A percentile compares a stretch with the other conserved stretches of the same genome.
Conservation (phyloP, 2,113 vertebrate species). For the Cheilinus undulatus region DNA sequence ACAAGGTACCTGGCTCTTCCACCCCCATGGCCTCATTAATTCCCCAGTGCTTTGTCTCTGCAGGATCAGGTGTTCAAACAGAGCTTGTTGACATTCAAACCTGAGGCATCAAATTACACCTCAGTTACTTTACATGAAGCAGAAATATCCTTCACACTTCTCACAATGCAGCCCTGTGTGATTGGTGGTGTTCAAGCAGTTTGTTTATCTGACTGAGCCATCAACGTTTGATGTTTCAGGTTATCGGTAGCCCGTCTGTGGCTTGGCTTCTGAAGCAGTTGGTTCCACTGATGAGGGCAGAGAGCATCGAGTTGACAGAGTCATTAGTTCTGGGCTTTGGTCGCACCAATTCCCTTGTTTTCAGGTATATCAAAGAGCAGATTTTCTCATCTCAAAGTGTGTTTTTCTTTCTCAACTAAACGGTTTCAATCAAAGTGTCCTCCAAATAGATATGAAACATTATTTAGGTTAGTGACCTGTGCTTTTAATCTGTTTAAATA, state of each 20-base stretch:
- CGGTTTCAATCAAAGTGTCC: not conserved
- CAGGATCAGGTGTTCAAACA: constrained; percentile 61
- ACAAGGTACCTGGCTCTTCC: constrained; percentile 89
- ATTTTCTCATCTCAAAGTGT: not conserved
- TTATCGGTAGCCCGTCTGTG: constrained; percentile 94
- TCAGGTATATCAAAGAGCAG: constrained; percentile 87
- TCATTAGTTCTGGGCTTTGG: constrained; percentile 97
- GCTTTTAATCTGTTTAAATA: not conserved
- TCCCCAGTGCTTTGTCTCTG: constrained; percentile 46
- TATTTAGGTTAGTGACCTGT: too few relatives aligned
- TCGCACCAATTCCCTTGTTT: constrained; percentile 95
- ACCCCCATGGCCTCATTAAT: constrained; percentile 35
- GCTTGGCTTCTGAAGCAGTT: constrained; percentile 95
- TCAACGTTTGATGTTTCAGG: constrained; percentile 80
- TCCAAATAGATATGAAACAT: too few relatives aligned
- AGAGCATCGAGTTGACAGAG: constrained; percentile 97
- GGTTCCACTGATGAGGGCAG: constrained; percentile 97
- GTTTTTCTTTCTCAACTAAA: not conserved
- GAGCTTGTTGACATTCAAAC: constrained; percentile 62
- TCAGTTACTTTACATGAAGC: constrained; percentile 37
- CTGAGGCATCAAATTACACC: constrained; percentile 55
- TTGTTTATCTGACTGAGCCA: constrained; percentile 33
- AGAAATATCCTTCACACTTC: constrained; percentile 18
- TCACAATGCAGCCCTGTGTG: constrained; percentile 11
- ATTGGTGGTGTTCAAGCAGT: constrained; percentile 42